phyloP scores from a whole-genome alignment of 2,888 invertebrate species.

The Ophioninae sp. region DNA sequence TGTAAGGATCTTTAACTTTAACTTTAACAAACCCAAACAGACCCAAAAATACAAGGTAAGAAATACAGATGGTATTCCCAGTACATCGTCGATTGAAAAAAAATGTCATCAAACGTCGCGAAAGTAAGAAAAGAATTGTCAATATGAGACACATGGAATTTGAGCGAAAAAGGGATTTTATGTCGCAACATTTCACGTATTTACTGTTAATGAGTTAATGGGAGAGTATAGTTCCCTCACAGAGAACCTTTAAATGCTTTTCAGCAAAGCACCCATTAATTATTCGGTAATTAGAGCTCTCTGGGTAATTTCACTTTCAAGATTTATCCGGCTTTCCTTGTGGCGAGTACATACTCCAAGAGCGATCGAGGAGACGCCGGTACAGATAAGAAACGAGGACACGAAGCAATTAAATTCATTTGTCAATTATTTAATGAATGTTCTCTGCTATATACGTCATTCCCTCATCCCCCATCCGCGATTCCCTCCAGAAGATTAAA shows the following conservation, averaged over 20 bases:
- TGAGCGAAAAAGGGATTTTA: too few relatives aligned
- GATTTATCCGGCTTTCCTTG: conserved; percentile 33
- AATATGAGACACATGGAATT: not conserved
- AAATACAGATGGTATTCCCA: too few relatives aligned
- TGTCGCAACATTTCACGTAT: not conserved
- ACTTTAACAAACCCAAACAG: too few relatives aligned
- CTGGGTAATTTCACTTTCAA: conserved; percentile 66
- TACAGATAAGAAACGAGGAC: conserved; percentile 68
- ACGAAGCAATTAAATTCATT: conserved; percentile 77
- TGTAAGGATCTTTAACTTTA: not conserved
- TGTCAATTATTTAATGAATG: conserved; percentile 77
- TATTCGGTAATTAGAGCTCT: conserved; percentile 67
- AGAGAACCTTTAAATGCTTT: not conserved
- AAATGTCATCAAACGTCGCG: not conserved
- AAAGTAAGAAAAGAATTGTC: not conserved
- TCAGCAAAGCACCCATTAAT: conserved; percentile 61
- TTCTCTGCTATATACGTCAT: conserved; percentile 55
- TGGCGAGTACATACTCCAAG: conserved; percentile 13
- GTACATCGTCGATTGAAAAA: not conserved
- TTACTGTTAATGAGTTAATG: not conserved
- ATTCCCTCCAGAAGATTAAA: conserved; percentile 66
- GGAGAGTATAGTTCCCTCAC: not conserved
- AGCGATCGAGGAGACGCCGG: conserved; percentile 13
- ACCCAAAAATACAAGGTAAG: too few relatives aligned
- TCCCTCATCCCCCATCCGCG: conserved; percentile 38